A percentile compares a stretch with the other conserved stretches of the same genome.
phyloP scores from a whole-genome alignment of 2,797 vertebrate species.

The Acipenser ruthenus region DNA sequence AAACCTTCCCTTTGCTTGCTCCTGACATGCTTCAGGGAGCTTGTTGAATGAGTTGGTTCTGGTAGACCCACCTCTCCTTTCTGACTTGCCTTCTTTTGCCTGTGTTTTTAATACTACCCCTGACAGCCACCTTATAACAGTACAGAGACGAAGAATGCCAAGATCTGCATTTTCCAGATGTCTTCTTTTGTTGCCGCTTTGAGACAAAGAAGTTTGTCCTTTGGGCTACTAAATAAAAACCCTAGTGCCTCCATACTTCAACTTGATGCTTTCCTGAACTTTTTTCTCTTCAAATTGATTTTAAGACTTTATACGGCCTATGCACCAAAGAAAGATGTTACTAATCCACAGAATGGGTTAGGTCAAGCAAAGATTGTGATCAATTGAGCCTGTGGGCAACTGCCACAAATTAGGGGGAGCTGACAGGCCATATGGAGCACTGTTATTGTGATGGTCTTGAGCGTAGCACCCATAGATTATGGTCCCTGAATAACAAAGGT shows the following conservation, averaged over 20 bases:
- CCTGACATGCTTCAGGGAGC: constrained; percentile 31
- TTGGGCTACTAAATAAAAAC: too few species aligned
- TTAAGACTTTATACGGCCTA: constrained; percentile 23
- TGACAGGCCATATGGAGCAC: constrained; percentile 46
- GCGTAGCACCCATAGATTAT: constrained; percentile 38
- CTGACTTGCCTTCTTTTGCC: not conserved
- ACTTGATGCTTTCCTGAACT: not conserved
- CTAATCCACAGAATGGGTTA: constrained; percentile 50
- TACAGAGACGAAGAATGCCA: not conserved
- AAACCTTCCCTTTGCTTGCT: constrained; percentile 39
- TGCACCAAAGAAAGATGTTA: constrained; percentile 46
- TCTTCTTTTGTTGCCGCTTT: not conserved
- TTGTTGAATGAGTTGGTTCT: constrained; percentile 12
- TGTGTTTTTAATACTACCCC: not conserved
- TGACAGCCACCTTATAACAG: not conserved
- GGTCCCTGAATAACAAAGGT: constrained; percentile 39
- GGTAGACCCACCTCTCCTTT: constrained; percentile 2
- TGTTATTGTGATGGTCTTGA: constrained; percentile 50
- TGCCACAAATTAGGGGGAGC: constrained; percentile 55
- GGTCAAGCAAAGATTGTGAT: constrained; percentile 48
- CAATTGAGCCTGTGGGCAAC: constrained; percentile 49
- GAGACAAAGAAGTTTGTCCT: not conserved
- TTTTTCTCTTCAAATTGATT: too few species aligned
- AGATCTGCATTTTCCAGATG: not conserved
- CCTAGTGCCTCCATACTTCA: not conserved